phyloP scores from a whole-genome alignment of 1,140 invertebrate species.

The Saccostrea echinata region DNA sequence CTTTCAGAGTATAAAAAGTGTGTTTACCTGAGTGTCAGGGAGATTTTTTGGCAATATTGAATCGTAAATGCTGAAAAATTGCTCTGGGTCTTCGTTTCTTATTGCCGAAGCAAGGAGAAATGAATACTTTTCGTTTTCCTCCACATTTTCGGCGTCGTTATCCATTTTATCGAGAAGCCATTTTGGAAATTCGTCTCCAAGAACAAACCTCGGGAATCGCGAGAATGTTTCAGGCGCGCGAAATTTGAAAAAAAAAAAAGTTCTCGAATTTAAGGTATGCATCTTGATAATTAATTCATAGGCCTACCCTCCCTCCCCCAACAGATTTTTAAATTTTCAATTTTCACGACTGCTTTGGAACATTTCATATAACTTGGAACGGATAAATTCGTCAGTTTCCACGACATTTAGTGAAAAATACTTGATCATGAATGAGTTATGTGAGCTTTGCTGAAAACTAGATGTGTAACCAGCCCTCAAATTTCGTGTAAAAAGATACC shows the following conservation, averaged over 20 bases:
- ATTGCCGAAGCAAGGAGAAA: constrained; percentile 73
- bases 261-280: too few relatives aligned
- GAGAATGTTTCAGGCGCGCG: constrained; percentile 25
- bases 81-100: constrained; percentile 70
- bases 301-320: too few relatives aligned
- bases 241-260: constrained; percentile 19
- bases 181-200: constrained; percentile 72
- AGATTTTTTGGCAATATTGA: constrained; percentile 66
- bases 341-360: too few relatives aligned
- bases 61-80: constrained; percentile 72
- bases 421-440: too few relatives aligned
- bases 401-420: too few relatives aligned
- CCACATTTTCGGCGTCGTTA: constrained; percentile 66
- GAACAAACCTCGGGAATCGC: constrained; percentile 57
- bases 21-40: constrained; percentile 64
- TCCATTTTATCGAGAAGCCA: constrained; percentile 74
- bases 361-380: too few relatives aligned
- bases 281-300: too few relatives aligned
- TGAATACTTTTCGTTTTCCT: constrained; percentile 71
- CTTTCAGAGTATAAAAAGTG: not conserved
- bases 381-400: too few relatives aligned
- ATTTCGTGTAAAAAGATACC: too few relatives aligned
- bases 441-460: too few relatives aligned
- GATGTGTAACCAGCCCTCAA: too few relatives aligned
- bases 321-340: too few relatives aligned